phyloP scores from a whole-genome alignment of 2,888 invertebrate species.

The Eustalomyia histrio region DNA sequence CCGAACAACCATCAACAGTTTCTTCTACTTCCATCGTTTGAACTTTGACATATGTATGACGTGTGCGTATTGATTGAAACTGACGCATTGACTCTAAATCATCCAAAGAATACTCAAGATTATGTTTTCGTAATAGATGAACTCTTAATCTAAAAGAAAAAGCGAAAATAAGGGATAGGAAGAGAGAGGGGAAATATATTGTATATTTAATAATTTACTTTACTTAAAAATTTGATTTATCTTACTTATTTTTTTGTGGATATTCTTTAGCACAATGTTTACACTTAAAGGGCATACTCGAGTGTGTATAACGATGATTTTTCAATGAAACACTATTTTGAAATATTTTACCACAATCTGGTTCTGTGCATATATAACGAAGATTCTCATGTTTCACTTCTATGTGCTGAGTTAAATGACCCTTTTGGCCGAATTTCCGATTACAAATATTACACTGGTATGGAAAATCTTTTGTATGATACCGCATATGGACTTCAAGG shows the following conservation, averaged over 20 bases:
- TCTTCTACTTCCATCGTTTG: conserved; percentile 20
- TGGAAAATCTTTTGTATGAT: conserved; percentile 60
- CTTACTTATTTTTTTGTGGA: conserved; percentile 64
- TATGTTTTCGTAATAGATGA: conserved; percentile 55
- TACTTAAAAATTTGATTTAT: too few species aligned
- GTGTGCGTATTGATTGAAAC: conserved; percentile 50
- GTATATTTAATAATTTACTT: too few species aligned
- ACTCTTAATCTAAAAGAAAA: conserved; percentile 45
- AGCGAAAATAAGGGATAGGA: background rate
- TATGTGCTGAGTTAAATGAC: conserved; percentile 60
- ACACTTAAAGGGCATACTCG: conserved; percentile 62
- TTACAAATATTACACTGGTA: conserved; percentile 37
- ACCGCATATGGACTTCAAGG: conserved; percentile 62
- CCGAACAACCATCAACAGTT: background rate
- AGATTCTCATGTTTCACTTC: conserved; percentile 61
- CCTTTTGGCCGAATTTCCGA: conserved; percentile 56
- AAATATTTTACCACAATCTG: conserved; percentile 55
- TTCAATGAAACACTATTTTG: conserved; percentile 62
- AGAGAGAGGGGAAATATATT: background rate
- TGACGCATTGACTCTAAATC: conserved; percentile 61
- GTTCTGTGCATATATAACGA: conserved; percentile 53
- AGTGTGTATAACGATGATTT: conserved; percentile 60
- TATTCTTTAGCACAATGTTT: conserved; percentile 57
- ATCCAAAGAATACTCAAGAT: conserved; percentile 38
- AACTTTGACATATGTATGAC: conserved; percentile 52